phyloP scores from a whole-genome alignment of 2,888 invertebrate genomes.

The Cataglyphis livida region DNA sequence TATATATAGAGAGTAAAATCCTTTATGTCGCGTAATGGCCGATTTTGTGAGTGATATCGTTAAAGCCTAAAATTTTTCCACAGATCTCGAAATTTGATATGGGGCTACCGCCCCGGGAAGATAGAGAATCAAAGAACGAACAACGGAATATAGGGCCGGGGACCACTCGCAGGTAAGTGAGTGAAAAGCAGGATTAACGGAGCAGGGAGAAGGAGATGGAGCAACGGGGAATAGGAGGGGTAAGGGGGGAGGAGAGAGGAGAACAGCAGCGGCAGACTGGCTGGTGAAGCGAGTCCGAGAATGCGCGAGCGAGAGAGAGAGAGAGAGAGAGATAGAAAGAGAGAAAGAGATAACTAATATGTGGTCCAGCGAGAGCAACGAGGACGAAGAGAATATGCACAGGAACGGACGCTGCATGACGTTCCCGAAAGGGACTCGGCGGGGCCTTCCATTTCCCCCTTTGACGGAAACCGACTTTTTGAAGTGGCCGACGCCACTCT shows the following conservation, averaged over 20 bases:
- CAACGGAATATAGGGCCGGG: background rate
- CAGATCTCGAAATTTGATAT: background rate
- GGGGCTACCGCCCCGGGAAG: background rate
- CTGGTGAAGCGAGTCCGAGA: constrained; percentile 32
- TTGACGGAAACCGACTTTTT: background rate
- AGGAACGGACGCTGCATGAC: constrained; percentile 21
- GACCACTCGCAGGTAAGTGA: constrained; percentile 21
- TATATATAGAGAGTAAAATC: background rate
- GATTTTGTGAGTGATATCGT: background rate
- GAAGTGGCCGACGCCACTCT: background rate
- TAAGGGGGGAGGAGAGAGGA: too few relatives aligned
- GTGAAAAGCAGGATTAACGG: constrained; percentile 16
- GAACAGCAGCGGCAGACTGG: constrained; percentile 35
- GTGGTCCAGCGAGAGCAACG: constrained; percentile 37
- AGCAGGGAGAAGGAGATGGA: background rate
- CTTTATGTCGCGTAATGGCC: background rate
- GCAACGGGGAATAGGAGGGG: too few relatives aligned
- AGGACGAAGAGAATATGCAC: constrained; percentile 30
- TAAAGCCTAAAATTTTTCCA: background rate
- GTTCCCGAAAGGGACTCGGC: background rate
- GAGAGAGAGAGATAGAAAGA: too few relatives aligned
- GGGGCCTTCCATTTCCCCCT: background rate
- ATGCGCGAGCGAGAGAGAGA: constrained; percentile 22
- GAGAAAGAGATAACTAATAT: background rate
- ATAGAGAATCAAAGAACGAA: constrained; percentile 4